Conservation (phyloP, 2,888 invertebrate genomes). For the Aricia artaxerxes region DNA sequence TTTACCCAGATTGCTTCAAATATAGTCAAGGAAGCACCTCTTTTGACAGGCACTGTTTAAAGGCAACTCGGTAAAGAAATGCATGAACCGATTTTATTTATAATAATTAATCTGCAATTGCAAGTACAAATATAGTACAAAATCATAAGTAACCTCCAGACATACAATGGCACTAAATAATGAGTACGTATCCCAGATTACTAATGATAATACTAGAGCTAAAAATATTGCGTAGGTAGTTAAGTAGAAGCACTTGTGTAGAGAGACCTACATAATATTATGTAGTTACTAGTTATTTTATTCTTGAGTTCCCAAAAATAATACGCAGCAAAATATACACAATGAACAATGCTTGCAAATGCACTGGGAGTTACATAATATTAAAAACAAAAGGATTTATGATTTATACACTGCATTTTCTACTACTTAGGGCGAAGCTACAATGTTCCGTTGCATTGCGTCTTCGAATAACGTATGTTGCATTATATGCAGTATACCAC, state of each 20-base stretch:
- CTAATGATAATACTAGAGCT: constrained; percentile 17
- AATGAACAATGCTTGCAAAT: neutral
- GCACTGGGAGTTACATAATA: neutral
- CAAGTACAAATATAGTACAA: neutral
- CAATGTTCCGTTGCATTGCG: too few species aligned
- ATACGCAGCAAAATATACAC: neutral
- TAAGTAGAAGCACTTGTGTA: neutral
- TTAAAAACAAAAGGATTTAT: neutral
- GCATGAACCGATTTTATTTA: neutral
- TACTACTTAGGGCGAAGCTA: too few species aligned
- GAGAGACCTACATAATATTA: neutral
- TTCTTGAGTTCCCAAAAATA: neutral
- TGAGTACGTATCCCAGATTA: constrained; percentile 14
- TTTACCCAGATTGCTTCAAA: neutral
- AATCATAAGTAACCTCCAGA: neutral
- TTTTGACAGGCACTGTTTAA: constrained; percentile 14
- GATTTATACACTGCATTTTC: neutral
- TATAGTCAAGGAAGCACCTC: neutral
- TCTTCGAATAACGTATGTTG: too few species aligned
- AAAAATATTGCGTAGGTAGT: neutral
- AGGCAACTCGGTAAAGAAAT: constrained; percentile 22
- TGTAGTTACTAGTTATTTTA: neutral
- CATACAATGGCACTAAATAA: constrained; percentile 24
- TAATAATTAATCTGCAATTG: neutral
- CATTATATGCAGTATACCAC: too few species aligned